Evolutionary conservation across 92 coral and sea anemone species (phyloP).

Genomic region (Phenganax marumi): DNA sequence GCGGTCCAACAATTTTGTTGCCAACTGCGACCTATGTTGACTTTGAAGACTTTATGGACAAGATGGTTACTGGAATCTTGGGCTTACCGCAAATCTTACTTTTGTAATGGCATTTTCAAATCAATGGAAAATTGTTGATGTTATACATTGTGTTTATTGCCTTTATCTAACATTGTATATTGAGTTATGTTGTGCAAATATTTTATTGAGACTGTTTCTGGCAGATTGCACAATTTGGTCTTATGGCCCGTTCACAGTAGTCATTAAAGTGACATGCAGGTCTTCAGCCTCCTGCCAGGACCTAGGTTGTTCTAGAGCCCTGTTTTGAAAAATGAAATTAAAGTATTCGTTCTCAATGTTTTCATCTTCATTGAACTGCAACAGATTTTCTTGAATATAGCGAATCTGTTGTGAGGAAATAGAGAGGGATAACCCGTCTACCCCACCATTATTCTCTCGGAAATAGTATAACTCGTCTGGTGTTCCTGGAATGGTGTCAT

Average conservation of each 20-base stretch:
- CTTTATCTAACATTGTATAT: too few relatives aligned
- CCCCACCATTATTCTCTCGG: slow-evolving; percentile 52
- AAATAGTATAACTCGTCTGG: slow-evolving; percentile 54
- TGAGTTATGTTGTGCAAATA: too few relatives aligned
- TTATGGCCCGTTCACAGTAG: slow-evolving; percentile 44
- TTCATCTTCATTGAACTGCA: slow-evolving; percentile 31
- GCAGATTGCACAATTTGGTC: too few relatives aligned
- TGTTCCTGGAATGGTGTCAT: too few relatives aligned
- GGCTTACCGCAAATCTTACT: not conserved
- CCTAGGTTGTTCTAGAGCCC: slow-evolving; percentile 36
- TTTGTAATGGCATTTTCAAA: not conserved
- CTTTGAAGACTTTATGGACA: not conserved
- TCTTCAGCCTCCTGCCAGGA: slow-evolving; percentile 56
- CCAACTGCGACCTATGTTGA: not conserved
- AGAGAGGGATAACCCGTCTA: slow-evolving; percentile 37
- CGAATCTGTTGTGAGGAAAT: slow-evolving; percentile 24
- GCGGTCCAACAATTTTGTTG: not conserved
- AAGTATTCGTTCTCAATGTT: slow-evolving; percentile 47
- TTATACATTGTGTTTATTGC: too few relatives aligned
- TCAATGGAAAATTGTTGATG: too few relatives aligned
- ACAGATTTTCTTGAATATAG: slow-evolving; percentile 40
- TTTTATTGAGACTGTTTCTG: too few relatives aligned
- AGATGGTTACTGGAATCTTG: not conserved
- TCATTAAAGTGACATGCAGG: slow-evolving; percentile 33
- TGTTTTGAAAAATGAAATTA: slow-evolving; percentile 14